A percentile compares a stretch with the other conserved stretches of the same genome.
Conservation (phyloP, 2,797 vertebrate genomes). For the Gadopsis bispinosus region DNA sequence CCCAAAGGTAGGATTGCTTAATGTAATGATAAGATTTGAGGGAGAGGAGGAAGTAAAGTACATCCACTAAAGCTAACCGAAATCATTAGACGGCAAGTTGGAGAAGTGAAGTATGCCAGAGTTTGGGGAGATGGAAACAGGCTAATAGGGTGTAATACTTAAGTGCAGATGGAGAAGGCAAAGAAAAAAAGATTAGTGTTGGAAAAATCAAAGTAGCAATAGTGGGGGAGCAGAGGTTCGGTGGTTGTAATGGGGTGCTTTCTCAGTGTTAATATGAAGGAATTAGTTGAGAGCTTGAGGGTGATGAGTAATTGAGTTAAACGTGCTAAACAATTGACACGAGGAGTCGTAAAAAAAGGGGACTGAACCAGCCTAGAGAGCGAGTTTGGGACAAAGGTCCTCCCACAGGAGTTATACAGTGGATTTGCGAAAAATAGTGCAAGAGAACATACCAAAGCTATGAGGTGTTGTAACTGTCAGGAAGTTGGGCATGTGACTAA, state of each 20-base stretch:
- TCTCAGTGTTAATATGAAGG: not conserved
- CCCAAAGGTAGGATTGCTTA: slow-evolving; percentile 14
- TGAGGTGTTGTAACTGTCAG: not conserved
- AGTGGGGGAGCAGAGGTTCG: not conserved
- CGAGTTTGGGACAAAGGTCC: not conserved
- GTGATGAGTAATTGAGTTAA: not conserved
- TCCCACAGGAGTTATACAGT: not conserved
- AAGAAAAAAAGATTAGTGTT: not conserved
- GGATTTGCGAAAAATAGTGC: not conserved
- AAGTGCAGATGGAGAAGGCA: slow-evolving; percentile 6
- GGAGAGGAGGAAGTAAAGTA: not conserved
- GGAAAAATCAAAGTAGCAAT: not conserved
- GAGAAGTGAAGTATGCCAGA: slow-evolving; percentile 4
- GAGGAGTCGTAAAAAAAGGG: too few species aligned
- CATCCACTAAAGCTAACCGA: not conserved
- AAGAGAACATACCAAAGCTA: not conserved
- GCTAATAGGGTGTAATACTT: slow-evolving; percentile 8
- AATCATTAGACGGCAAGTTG: slow-evolving; percentile 17
- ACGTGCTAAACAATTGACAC: not conserved
- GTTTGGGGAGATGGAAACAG: slow-evolving; percentile 13
- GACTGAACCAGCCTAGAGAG: not conserved
- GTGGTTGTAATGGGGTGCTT: not conserved
- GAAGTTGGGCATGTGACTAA: not conserved
- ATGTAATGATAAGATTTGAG: slow-evolving; percentile 2
- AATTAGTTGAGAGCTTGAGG: not conserved